A percentile compares a stretch with the other conserved stretches of the same genome.
phyloP scores from a whole-genome alignment of 2,113 vertebrate genomes.

The Atlantisia rogersi region DNA sequence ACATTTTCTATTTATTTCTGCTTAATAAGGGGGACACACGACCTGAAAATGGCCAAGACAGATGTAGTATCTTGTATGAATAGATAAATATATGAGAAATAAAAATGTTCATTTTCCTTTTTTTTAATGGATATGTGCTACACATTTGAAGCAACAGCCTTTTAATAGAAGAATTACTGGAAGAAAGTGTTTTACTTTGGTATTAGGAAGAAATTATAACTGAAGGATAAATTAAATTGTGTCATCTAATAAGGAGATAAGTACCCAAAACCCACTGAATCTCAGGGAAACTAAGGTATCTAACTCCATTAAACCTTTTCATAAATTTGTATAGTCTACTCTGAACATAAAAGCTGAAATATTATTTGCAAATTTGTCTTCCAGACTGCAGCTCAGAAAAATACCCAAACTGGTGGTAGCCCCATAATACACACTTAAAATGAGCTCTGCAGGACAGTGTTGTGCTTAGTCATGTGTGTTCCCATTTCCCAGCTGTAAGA shows the following conservation, averaged over 20 bases:
- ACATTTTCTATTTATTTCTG: neutral
- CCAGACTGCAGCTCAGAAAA: neutral
- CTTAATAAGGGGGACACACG: neutral
- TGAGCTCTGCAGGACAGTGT: neutral
- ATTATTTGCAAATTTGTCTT: neutral
- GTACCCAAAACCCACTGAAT: neutral
- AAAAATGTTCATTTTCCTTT: neutral
- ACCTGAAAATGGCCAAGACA: neutral
- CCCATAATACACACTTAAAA: neutral
- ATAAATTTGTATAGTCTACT: neutral
- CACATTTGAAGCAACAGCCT: neutral
- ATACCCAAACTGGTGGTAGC: fast-evolving
- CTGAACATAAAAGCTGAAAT: neutral
- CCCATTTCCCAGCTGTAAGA: neutral
- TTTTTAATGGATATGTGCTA: neutral
- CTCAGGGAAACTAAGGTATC: neutral
- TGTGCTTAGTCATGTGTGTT: neutral
- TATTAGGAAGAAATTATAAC: neutral
- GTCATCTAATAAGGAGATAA: neutral
- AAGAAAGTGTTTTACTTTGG: neutral
- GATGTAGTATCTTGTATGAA: neutral
- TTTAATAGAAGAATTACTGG: neutral
- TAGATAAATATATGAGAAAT: neutral
- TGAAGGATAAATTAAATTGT: neutral
- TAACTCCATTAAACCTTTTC: neutral